phyloP scores from a whole-genome alignment of 2,113 vertebrate genomes.

The Xiphophorus hellerii region DNA sequence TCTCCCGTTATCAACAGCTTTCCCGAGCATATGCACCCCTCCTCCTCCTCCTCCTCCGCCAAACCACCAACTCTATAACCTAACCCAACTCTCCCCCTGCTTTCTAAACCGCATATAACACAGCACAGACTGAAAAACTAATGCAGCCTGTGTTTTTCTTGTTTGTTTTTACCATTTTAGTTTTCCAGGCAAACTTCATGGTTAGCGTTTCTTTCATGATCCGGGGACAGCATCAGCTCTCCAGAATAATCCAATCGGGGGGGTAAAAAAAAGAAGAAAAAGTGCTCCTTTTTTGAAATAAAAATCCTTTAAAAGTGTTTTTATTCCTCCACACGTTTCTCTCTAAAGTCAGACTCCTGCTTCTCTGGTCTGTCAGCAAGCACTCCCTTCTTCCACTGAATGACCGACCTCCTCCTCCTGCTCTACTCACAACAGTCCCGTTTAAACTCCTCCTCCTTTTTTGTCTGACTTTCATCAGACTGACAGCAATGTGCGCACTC shows the following conservation, averaged over 20 bases:
- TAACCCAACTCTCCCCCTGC: neutral
- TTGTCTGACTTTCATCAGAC: slow-evolving; percentile 29
- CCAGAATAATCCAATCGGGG: slow-evolving; percentile 47
- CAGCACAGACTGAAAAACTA: slow-evolving; percentile 33
- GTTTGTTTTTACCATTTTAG: slow-evolving; percentile 89
- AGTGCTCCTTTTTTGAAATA: neutral
- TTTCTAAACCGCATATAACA: slow-evolving; percentile 55
- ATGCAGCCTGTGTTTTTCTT: neutral
- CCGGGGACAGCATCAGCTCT: slow-evolving; percentile 78
- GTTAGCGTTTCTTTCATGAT: slow-evolving; percentile 83
- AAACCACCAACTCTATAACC: slow-evolving; percentile 2
- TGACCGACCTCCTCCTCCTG: slow-evolving; percentile 64
- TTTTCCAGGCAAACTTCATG: slow-evolving; percentile 95
- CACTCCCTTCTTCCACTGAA: slow-evolving; percentile 60
- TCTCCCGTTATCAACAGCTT: slow-evolving; percentile 56
- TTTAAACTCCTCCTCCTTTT: slow-evolving; percentile 42
- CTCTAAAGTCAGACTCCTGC: slow-evolving; percentile 41
- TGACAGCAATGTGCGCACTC: slow-evolving; percentile 39
- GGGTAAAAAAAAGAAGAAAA: slow-evolving; percentile 9
- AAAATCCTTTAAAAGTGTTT: neutral
- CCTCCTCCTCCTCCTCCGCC: slow-evolving; percentile 5
- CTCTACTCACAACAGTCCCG: slow-evolving; percentile 41
- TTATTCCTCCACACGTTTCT: slow-evolving; percentile 3
- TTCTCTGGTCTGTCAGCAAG: slow-evolving; percentile 47
- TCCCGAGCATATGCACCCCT: slow-evolving; percentile 35